Conservation (phyloP, 2,113 vertebrate genomes). For the Hiodon alosoides region DNA sequence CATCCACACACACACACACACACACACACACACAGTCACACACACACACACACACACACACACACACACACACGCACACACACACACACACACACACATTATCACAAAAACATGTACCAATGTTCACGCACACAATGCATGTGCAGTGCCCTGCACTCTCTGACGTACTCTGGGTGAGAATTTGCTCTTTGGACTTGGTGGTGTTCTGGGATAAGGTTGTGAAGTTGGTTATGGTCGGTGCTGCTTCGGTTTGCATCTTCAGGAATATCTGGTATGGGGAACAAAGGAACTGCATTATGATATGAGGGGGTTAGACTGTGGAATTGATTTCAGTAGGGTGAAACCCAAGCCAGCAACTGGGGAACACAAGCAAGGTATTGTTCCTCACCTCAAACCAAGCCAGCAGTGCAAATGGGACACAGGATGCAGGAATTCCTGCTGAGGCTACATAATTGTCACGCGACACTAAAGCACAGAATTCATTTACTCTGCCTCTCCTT, state of each 20-base stretch:
- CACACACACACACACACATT: too few relatives aligned
- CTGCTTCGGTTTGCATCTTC: conserved; percentile 61
- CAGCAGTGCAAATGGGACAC: too few relatives aligned
- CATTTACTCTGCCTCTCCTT: too few relatives aligned
- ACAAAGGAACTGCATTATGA: neutral
- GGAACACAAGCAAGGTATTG: too few relatives aligned
- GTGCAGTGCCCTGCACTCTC: neutral
- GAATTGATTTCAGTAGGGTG: too few relatives aligned
- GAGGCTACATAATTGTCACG: too few relatives aligned
- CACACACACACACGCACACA: too few relatives aligned
- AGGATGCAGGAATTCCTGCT: too few relatives aligned
- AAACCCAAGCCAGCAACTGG: neutral
- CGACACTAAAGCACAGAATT: too few relatives aligned
- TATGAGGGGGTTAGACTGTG: neutral
- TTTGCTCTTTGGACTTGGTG: conserved; percentile 62
- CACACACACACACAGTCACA: conserved; percentile 16
- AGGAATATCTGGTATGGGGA: conserved; percentile 45
- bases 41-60: neutral
- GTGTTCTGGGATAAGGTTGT: conserved; percentile 38
- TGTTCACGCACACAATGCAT: neutral
- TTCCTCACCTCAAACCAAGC: too few relatives aligned
- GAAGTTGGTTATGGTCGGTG: conserved; percentile 44
- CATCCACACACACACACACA: neutral
- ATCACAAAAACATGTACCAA: too few relatives aligned
- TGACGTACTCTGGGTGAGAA: conserved; percentile 65